Percentiles rank a stretch among this genome's conserved stretches.
phyloP scores from a whole-genome alignment of 2,888 invertebrate genomes.

The Drosophila dives region DNA sequence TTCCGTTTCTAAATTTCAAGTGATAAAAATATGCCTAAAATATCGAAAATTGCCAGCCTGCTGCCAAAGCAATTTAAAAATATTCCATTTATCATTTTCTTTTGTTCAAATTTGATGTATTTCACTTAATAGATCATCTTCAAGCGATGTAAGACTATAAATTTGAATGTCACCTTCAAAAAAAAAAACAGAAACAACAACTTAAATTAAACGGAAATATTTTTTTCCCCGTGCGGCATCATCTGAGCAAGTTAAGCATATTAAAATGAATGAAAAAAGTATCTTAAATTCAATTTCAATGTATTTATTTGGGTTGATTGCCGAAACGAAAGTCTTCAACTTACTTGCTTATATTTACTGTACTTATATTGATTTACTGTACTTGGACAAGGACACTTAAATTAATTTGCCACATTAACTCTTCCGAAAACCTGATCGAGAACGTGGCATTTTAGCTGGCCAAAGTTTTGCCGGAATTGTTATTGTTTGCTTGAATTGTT shows the following conservation, averaged over 20 bases:
- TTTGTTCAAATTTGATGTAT: neutral
- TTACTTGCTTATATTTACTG: neutral
- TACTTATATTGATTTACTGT: neutral
- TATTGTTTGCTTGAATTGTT: neutral
- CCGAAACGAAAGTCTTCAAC: neutral
- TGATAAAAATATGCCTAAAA: neutral
- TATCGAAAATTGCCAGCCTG: too few relatives aligned
- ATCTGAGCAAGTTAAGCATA: conserved; percentile 36
- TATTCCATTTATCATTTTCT: neutral
- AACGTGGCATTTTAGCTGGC: neutral
- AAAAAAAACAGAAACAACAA: neutral
- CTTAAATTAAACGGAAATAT: neutral
- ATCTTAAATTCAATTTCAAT: conserved; percentile 1
- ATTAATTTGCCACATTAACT: neutral
- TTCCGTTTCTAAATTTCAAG: neutral
- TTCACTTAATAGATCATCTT: neutral
- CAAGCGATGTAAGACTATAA: neutral
- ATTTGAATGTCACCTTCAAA: neutral
- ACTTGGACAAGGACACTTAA: neutral
- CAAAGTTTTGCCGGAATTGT: neutral
- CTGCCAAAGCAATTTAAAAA: neutral
- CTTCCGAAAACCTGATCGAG: neutral
- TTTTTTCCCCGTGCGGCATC: conserved; percentile 11
- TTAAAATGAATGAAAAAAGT: conserved; percentile 40
- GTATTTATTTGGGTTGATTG: neutral